These are phyloP conservation scores for Syncerus caffer DNA, from an alignment of 2,797 vertebrate genomes.

Conservation along the genomic window DNA sequence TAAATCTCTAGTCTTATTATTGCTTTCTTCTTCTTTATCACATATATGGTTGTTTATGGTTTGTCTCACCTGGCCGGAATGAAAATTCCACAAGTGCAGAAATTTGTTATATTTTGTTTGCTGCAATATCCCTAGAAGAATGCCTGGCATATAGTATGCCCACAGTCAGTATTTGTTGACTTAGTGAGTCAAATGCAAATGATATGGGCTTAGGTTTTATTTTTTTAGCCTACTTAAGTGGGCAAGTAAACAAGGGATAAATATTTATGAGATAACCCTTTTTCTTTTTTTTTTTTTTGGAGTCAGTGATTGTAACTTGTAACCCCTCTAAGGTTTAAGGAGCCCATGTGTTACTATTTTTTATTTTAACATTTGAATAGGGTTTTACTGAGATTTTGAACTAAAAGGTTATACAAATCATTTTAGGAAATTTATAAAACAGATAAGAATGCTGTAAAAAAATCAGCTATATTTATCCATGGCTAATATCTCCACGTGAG, in stretches of 20 bases:
- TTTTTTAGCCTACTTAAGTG: neutral
- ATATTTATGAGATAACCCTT: neutral
- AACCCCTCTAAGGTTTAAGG: conserved; percentile 25
- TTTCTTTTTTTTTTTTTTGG: neutral
- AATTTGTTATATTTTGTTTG: neutral
- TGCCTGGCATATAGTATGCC: neutral
- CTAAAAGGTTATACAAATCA: neutral
- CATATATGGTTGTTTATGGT: neutral
- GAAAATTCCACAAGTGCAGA: neutral
- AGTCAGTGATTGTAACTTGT: neutral
- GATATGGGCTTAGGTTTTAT: neutral
- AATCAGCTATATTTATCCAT: neutral
- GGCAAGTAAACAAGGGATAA: neutral
- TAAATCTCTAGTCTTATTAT: neutral
- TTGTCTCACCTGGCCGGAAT: neutral
- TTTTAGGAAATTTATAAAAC: conserved; percentile 1
- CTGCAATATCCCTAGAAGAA: neutral
- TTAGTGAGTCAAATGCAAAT: neutral
- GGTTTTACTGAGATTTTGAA: conserved; percentile 42
- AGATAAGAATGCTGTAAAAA: neutral
- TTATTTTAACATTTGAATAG: conserved; percentile 48
- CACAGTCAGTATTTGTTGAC: neutral
- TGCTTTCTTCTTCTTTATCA: neutral
- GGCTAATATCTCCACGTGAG: neutral
- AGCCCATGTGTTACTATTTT: neutral